Conservation (phyloP, 2,888 invertebrate genomes). For the Spisula solida region DNA sequence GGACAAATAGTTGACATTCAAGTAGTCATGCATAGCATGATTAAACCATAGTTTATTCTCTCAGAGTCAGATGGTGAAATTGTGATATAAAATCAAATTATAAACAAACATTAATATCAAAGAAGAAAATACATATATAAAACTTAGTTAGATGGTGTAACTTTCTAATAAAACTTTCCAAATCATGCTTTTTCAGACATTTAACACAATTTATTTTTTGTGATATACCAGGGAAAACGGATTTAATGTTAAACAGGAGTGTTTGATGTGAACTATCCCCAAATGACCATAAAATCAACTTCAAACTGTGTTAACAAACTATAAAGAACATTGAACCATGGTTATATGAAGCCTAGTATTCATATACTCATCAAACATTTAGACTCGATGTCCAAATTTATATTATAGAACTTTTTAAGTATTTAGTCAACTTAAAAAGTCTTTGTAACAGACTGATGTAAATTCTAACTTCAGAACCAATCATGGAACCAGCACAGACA, state of each 20-base stretch:
- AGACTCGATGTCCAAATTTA: neutral
- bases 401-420: neutral
- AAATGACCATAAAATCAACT: neutral
- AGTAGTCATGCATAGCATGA: too few relatives aligned
- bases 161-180: neutral
- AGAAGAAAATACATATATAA: neutral
- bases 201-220: neutral
- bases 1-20: too few relatives aligned
- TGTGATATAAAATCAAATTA: neutral
- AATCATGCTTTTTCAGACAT: neutral
- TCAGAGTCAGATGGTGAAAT: too few relatives aligned
- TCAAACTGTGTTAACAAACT: neutral
- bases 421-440: too few relatives aligned
- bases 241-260: neutral
- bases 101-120: neutral
- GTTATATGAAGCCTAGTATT: neutral
- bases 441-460: too few relatives aligned
- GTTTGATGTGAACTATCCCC: neutral
- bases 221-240: neutral
- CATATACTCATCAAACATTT: neutral
- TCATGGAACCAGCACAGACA: too few relatives aligned
- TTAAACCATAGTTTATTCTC: too few relatives aligned
- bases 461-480: too few relatives aligned
- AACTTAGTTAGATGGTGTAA: neutral
- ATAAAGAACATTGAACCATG: neutral